Percentiles rank a stretch among this genome's conserved stretches.
phyloP scores from a whole-genome alignment of 2,113 vertebrate genomes.

The human region DNA sequence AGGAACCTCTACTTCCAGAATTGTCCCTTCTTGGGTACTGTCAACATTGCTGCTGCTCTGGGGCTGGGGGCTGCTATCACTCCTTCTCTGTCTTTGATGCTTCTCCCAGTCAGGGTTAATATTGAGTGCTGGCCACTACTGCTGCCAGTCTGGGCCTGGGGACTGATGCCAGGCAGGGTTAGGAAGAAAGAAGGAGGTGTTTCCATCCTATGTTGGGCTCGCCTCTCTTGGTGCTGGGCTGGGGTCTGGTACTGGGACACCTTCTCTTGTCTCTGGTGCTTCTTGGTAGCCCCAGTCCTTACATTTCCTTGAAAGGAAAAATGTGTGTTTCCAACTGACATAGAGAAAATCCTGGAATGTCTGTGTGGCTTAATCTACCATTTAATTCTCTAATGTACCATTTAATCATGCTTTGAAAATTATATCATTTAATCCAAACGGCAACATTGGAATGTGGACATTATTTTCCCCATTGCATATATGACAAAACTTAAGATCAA shows the following conservation, averaged over 20 bases:
- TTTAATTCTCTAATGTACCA: neutral
- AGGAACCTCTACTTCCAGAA: neutral
- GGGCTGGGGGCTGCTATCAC: neutral
- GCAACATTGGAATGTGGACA: neutral
- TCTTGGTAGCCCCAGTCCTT: neutral
- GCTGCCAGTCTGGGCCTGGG: neutral
- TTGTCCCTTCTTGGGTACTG: neutral
- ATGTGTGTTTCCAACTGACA: conserved; percentile 2
- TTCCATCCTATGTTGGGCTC: neutral
- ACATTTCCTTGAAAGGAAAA: neutral
- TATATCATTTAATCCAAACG: neutral
- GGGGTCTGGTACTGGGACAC: neutral
- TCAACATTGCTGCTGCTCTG: neutral
- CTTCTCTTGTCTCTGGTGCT: neutral
- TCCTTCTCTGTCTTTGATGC: neutral
- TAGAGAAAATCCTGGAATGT: neutral
- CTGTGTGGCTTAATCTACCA: neutral
- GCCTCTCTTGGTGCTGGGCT: neutral
- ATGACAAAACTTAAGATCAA: neutral
- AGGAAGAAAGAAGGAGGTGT: neutral
- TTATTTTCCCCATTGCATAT: neutral
- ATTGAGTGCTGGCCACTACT: neutral
- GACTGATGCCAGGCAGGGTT: neutral
- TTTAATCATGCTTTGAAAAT: neutral
- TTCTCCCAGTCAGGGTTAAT: neutral